phyloP scores from a whole-genome alignment of 2,888 invertebrate genomes.

The Megastigmus dorsalis region DNA sequence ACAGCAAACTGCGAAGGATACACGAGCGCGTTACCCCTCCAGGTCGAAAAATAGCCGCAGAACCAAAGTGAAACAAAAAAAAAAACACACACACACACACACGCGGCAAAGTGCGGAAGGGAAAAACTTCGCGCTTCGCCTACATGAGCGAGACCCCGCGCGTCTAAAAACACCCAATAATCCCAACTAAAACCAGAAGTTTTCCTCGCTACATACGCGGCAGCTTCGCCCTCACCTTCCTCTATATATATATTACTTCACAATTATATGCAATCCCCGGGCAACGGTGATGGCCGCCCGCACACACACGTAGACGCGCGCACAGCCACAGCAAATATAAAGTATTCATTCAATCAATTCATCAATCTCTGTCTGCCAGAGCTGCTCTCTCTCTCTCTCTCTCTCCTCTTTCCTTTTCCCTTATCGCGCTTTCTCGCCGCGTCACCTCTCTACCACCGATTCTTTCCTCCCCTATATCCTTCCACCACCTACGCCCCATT shows the following conservation, averaged over 20 bases:
- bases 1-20: background rate
- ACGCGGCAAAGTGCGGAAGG: too few species aligned
- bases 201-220: too few species aligned
- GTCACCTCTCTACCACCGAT: too few species aligned
- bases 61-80: background rate
- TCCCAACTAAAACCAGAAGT: too few species aligned
- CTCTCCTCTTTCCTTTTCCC: background rate
- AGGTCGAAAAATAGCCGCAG: too few species aligned
- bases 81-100: background rate
- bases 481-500: too few species aligned
- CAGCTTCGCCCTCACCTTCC: background rate
- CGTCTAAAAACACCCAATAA: too few species aligned
- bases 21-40: background rate
- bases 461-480: too few species aligned
- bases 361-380: slow-evolving; percentile 32
- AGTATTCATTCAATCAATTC: slow-evolving; percentile 15
- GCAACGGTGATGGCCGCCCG: too few species aligned
- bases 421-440: slow-evolving; percentile 1
- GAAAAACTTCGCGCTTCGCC: too few species aligned
- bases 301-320: too few species aligned
- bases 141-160: too few species aligned
- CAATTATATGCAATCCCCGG: background rate
- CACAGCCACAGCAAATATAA: slow-evolving; percentile 3
- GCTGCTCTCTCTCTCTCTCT: background rate
- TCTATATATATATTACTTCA: background rate